phyloP scores from a whole-genome alignment of 2,797 vertebrate genomes.

The Cynodonichthys magdalenae region DNA sequence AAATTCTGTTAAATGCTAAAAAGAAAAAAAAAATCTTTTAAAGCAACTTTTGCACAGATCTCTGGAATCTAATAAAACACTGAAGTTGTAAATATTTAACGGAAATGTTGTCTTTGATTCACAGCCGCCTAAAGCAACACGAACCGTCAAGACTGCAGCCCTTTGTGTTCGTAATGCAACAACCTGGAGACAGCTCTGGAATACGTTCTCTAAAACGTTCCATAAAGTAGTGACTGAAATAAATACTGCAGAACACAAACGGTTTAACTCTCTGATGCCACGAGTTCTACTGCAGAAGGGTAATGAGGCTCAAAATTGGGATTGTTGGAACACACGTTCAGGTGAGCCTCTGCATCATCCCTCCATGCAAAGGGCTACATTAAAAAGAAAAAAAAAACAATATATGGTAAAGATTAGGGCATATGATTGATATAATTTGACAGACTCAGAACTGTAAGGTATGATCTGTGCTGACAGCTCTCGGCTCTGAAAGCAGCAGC shows the following conservation, averaged over 20 bases:
- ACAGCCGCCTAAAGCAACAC: neutral
- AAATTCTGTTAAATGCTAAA: neutral
- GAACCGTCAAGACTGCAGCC: neutral
- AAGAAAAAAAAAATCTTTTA: neutral
- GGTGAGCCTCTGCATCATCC: neutral
- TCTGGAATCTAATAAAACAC: neutral
- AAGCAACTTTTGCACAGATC: neutral
- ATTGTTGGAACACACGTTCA: no score
- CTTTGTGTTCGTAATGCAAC: neutral
- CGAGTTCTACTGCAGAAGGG: neutral
- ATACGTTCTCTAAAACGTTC: neutral
- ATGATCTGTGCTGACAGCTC: conserved; percentile 5
- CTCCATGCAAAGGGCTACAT: neutral
- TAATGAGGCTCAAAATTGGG: neutral
- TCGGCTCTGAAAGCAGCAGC: neutral
- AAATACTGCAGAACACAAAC: neutral
- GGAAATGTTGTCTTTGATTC: conserved; percentile 5
- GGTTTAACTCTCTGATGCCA: no score
- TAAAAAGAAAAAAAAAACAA: neutral
- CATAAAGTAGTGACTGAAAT: no score
- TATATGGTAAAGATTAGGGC: conserved; percentile 2
- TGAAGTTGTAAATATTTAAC: conserved; percentile 5
- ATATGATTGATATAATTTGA: conserved; percentile 15
- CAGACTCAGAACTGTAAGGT: conserved; percentile 11
- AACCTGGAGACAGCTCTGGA: neutral